Evolutionary conservation across 1,140 invertebrate genomes (phyloP).

Genomic region (Helicoverpa armigera): DNA sequence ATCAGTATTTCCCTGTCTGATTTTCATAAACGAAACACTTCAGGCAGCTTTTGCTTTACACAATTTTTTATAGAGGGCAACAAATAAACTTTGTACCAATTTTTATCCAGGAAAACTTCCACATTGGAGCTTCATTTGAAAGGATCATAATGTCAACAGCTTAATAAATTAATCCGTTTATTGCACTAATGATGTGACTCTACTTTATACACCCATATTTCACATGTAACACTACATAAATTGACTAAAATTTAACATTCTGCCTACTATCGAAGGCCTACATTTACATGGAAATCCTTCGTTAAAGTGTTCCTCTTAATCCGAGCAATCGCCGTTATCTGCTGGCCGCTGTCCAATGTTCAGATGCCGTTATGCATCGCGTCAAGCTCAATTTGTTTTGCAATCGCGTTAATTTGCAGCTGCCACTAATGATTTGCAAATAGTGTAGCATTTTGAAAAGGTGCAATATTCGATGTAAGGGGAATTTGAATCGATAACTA

Average conservation of each 20-base stretch:
- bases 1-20: no score
- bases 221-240: neutral
- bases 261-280: neutral
- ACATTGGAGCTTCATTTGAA: no score
- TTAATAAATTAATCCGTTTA: no score
- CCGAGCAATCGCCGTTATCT: neutral
- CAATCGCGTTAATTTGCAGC: constrained; percentile 11
- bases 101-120: no score
- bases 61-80: no score
- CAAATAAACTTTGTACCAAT: no score
- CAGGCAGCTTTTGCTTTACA: no score
- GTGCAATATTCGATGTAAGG: no score
- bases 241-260: neutral
- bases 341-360: constrained; percentile 2
- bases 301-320: neutral
- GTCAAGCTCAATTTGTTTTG: constrained; percentile 21
- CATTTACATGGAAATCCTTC: neutral
- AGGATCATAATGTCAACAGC: no score
- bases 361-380: neutral
- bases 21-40: no score
- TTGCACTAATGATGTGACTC: no score
- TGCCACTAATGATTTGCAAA: neutral
- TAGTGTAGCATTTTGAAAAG: neutral
- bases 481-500: no score
- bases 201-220: neutral